Evolutionary conservation across 2,888 invertebrate genomes (phyloP).

Genomic region (Synanthedon formicaeformis): DNA sequence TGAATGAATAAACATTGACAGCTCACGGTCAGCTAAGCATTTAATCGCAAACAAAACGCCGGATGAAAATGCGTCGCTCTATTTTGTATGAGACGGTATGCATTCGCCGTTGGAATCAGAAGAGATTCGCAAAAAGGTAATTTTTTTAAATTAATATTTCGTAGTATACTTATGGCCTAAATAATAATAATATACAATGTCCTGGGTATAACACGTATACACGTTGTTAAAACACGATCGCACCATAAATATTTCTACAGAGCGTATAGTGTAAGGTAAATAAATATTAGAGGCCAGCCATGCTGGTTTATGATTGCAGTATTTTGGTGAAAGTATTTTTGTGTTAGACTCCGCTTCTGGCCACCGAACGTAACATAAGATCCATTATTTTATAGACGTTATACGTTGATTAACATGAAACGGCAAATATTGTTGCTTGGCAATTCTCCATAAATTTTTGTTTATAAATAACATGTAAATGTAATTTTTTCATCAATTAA

Average conservation of each 20-base stretch:
- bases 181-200: slow-evolving; percentile 1
- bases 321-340: slow-evolving; percentile 49
- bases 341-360: slow-evolving; percentile 18
- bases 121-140: not conserved
- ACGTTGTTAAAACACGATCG: slow-evolving; percentile 9
- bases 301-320: slow-evolving; percentile 37
- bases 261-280: slow-evolving; percentile 29
- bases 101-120: too few relatives aligned
- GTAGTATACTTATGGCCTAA: not conserved
- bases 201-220: slow-evolving; percentile 2
- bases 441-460: slow-evolving; percentile 14
- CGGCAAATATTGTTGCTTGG: slow-evolving; percentile 22
- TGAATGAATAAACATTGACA: too few relatives aligned
- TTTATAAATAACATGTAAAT: too few relatives aligned
- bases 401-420: slow-evolving; percentile 24
- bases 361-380: slow-evolving; percentile 22
- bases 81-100: too few relatives aligned
- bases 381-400: slow-evolving; percentile 21
- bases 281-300: slow-evolving; percentile 32
- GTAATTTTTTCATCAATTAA: too few relatives aligned
- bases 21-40: too few relatives aligned
- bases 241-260: slow-evolving; percentile 24
- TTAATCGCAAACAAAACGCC: too few relatives aligned
- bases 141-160: not conserved
- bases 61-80: too few relatives aligned